phyloP scores from a whole-genome alignment of 2,797 vertebrate genomes.

The Salmo trutta region DNA sequence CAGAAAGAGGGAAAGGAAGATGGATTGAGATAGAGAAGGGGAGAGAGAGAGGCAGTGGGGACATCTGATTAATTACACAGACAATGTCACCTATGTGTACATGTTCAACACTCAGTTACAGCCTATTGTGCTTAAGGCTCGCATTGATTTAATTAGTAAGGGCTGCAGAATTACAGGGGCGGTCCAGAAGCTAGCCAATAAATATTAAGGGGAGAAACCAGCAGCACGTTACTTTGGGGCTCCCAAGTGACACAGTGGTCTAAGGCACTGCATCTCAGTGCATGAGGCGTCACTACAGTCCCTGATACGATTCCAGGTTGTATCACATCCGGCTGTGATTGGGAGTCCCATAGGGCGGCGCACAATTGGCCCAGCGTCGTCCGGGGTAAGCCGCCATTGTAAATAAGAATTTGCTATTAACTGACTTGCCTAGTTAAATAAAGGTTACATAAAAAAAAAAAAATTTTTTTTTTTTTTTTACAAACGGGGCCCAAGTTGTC shows the following conservation, averaged over 20 bases:
- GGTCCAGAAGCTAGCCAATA: constrained; percentile 9
- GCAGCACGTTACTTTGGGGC: neutral
- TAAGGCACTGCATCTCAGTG: no score
- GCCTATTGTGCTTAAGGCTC: constrained; percentile 11
- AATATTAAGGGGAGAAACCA: constrained; percentile 12
- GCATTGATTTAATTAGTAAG: constrained; percentile 19
- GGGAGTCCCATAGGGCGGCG: no score
- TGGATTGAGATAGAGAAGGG: neutral
- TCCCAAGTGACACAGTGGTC: no score
- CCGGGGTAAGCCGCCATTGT: no score
- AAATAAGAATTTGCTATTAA: no score
- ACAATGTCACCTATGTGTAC: constrained; percentile 18
- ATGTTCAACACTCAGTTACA: constrained; percentile 13
- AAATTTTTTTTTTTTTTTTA: no score
- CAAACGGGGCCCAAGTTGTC: neutral
- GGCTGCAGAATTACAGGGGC: neutral
- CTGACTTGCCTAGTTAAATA: neutral
- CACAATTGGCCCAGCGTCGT: no score
- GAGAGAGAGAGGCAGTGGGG: neutral
- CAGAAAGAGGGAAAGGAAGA: neutral
- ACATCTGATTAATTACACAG: constrained; percentile 4
- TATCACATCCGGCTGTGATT: no score
- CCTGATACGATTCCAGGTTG: no score
- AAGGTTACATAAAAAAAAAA: neutral
- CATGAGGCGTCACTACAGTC: no score